These are phyloP conservation scores for Parauchenoglanis punctatus DNA, from an alignment of 2,797 vertebrate species.

Conservation along the genomic window DNA sequence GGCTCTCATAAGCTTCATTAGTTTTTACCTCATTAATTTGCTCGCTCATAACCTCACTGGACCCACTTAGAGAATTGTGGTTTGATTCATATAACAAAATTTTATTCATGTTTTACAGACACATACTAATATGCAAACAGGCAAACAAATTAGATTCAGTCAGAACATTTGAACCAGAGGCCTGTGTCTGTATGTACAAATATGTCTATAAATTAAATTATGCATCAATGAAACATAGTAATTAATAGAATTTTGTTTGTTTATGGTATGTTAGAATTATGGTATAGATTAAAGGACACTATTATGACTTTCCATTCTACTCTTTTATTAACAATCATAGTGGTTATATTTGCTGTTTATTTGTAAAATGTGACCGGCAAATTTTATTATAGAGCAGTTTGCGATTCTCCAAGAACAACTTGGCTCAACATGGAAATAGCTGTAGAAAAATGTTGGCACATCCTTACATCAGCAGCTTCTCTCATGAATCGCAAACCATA, in stretches of 20 bases:
- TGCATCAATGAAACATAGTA: background rate
- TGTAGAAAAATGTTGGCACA: background rate
- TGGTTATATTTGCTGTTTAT: conserved; percentile 6
- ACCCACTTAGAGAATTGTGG: conserved; percentile 38
- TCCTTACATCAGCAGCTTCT: background rate
- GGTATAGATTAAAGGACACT: background rate
- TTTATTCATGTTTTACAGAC: conserved; percentile 30
- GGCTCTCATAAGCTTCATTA: conserved; percentile 81
- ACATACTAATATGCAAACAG: conserved; percentile 17
- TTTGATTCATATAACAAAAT: conserved; percentile 26
- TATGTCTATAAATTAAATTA: background rate
- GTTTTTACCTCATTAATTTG: conserved; percentile 85
- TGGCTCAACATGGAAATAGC: background rate
- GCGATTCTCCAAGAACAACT: background rate
- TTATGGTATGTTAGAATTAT: background rate
- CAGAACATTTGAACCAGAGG: background rate
- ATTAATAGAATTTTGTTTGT: background rate
- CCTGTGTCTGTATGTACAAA: background rate
- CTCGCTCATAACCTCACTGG: conserved; percentile 71
- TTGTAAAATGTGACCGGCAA: background rate
- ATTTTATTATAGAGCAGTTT: background rate
- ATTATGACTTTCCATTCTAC: background rate
- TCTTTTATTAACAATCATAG: conserved; percentile 3
- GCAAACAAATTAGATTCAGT: conserved; percentile 23
- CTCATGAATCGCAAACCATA: conserved; percentile 1